phyloP scores from a whole-genome alignment of 1,140 invertebrate species.

The Hylyphantes graminicola region DNA sequence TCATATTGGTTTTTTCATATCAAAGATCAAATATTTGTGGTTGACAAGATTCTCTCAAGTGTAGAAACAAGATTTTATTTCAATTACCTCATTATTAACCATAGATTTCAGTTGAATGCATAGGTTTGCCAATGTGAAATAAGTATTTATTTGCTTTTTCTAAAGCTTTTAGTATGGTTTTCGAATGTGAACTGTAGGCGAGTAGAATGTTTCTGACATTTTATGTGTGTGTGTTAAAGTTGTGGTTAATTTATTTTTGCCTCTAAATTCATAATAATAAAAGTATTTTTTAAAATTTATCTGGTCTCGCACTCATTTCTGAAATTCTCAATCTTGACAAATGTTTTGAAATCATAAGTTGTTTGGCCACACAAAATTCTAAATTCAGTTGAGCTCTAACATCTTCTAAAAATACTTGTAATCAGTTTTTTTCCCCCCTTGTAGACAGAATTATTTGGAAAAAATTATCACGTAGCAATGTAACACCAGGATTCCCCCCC shows the following conservation, averaged over 20 bases:
- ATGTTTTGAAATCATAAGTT: no score
- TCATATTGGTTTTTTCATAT: constrained; percentile 6
- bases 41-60: no score
- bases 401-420: no score
- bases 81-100: background rate
- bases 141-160: constrained; percentile 29
- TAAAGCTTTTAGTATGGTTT: constrained; percentile 22
- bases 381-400: no score
- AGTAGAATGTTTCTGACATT: constrained; percentile 23
- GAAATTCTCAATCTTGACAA: no score
- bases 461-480: no score
- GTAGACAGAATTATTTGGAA: no score
- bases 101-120: background rate
- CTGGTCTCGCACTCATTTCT: background rate
- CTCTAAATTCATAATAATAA: constrained; percentile 37
- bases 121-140: background rate
- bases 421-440: no score
- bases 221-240: constrained; percentile 30
- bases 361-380: no score
- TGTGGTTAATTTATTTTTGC: constrained; percentile 53
- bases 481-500: no score
- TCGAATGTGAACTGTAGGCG: constrained; percentile 5
- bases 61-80: no score
- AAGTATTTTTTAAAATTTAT: constrained; percentile 13
- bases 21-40: background rate